Conservation (phyloP, 2,888 invertebrate species). For the Amiota minor region DNA sequence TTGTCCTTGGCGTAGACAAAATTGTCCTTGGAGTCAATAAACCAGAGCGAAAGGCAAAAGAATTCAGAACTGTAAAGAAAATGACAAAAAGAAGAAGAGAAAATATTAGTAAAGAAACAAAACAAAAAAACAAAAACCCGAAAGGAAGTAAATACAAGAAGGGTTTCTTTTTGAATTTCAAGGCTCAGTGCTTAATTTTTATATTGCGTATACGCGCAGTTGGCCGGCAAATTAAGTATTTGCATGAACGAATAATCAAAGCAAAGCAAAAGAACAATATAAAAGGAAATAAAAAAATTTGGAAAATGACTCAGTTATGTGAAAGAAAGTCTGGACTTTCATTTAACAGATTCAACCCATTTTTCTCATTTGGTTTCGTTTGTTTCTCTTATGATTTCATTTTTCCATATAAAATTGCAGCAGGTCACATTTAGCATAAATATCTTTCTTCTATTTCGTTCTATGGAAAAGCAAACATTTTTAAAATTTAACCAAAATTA, state of each 20-base stretch:
- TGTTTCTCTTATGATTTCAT: slow-evolving; percentile 35
- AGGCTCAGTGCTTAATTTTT: slow-evolving; percentile 21
- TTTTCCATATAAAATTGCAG: slow-evolving; percentile 44
- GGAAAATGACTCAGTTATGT: neutral
- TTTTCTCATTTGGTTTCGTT: neutral
- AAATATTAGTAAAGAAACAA: slow-evolving; percentile 38
- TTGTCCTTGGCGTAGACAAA: neutral
- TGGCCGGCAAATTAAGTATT: neutral
- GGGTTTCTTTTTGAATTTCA: slow-evolving; percentile 12
- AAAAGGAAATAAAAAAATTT: neutral
- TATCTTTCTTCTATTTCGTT: slow-evolving; percentile 36
- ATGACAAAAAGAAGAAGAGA: slow-evolving; percentile 35
- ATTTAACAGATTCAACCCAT: too few relatives aligned
- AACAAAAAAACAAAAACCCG: too few relatives aligned
- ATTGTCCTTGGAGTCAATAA: slow-evolving; percentile 53
- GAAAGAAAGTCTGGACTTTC: neutral
- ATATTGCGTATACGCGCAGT: slow-evolving; percentile 18
- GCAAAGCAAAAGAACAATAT: neutral
- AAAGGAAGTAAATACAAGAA: slow-evolving; percentile 7
- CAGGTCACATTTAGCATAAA: slow-evolving; percentile 64
- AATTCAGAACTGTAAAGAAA: slow-evolving; percentile 41
- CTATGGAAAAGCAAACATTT: slow-evolving; percentile 6
- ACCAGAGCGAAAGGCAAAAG: slow-evolving; percentile 45
- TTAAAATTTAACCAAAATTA: slow-evolving; percentile 12
- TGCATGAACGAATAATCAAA: neutral